Conservation (phyloP, 2,888 invertebrate species). For the Lycia hirtaria region DNA sequence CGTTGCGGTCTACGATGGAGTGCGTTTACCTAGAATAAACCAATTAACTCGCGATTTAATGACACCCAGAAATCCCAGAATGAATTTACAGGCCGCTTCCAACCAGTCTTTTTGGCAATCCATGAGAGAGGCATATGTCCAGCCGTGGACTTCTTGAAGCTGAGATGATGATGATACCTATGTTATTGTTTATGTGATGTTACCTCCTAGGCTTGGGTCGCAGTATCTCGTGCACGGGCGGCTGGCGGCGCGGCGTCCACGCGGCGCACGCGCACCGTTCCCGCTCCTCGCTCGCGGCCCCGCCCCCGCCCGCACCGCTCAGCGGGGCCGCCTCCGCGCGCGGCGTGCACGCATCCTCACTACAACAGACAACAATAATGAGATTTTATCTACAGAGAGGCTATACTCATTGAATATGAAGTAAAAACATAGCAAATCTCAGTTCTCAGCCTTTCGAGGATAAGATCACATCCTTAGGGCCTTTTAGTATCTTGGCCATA, state of each 20-base stretch:
- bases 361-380: constrained; percentile 44
- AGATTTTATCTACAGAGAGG: no score
- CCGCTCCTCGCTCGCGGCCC: constrained; percentile 54
- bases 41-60: no score
- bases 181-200: neutral
- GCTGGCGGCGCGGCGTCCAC: constrained; percentile 74
- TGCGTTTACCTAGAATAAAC: no score
- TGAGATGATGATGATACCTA: no score
- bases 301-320: constrained; percentile 44
- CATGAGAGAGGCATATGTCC: neutral
- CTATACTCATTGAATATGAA: no score
- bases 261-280: constrained; percentile 78
- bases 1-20: no score
- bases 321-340: constrained; percentile 72
- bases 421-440: no score
- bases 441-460: no score
- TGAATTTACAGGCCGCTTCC: no score
- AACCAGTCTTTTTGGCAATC: no score
- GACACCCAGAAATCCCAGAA: neutral
- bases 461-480: no score
- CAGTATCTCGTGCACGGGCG: constrained; percentile 92
- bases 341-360: constrained; percentile 80
- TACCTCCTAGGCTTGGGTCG: constrained; percentile 94
- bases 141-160: neutral
- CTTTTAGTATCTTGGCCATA: no score